These are phyloP conservation scores for Macaria notata DNA, from an alignment of 2,888 invertebrate genomes.

Conservation along the genomic window DNA sequence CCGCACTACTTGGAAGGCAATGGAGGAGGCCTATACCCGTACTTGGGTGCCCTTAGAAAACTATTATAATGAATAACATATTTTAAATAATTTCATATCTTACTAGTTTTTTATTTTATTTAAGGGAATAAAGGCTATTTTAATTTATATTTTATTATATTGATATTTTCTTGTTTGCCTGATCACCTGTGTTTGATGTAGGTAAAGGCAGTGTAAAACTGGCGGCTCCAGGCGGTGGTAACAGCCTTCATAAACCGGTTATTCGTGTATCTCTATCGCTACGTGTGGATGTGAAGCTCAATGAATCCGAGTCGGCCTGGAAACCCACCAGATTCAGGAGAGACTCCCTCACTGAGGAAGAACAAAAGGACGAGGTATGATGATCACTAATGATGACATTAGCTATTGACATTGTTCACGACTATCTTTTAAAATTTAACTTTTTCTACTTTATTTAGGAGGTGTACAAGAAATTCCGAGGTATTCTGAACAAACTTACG, in stretches of 20 bases:
- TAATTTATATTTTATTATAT: no score
- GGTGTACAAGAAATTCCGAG: slow-evolving; percentile 90
- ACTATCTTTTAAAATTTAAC: background rate
- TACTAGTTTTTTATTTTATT: no score
- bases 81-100: no score
- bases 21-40: no score
- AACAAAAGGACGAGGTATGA: slow-evolving; percentile 75
- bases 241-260: slow-evolving; percentile 76
- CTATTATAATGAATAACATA: no score
- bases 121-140: no score
- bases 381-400: background rate
- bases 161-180: no score
- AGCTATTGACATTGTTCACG: background rate
- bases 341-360: slow-evolving; percentile 58
- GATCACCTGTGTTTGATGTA: slow-evolving; percentile 28
- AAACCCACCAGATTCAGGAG: slow-evolving; percentile 86
- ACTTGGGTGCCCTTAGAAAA: no score
- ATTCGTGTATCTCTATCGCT: slow-evolving; percentile 87
- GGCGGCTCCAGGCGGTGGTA: slow-evolving; percentile 47
- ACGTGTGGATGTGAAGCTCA: slow-evolving; percentile 91
- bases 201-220: slow-evolving; percentile 70
- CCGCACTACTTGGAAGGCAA: no score
- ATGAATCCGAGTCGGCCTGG: slow-evolving; percentile 95
- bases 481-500: slow-evolving; percentile 96
- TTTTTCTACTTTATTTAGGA: slow-evolving; percentile 71